Percentiles rank a stretch among this genome's conserved stretches.
phyloP scores from a whole-genome alignment of 2,888 invertebrate genomes.

The Erannis defoliaria region DNA sequence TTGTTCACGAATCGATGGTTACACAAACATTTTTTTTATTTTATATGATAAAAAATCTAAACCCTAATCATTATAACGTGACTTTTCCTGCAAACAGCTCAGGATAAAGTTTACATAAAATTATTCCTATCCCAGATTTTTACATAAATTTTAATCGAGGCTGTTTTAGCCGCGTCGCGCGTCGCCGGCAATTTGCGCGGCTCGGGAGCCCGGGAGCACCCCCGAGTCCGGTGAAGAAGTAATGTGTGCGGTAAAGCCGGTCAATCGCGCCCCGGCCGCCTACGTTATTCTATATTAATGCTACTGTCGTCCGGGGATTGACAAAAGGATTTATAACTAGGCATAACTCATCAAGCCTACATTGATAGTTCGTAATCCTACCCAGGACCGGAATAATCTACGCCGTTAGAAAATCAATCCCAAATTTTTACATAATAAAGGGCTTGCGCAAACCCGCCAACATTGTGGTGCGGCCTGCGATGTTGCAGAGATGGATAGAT shows the following conservation, averaged over 20 bases:
- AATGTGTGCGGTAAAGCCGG: slow-evolving; percentile 24
- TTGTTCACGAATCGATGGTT: neutral
- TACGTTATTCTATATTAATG: slow-evolving; percentile 62
- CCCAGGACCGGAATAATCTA: slow-evolving; percentile 17
- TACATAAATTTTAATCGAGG: slow-evolving; percentile 57
- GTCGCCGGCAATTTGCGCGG: slow-evolving; percentile 43
- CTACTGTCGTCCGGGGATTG: slow-evolving; percentile 53
- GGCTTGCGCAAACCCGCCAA: too few species aligned
- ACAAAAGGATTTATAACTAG: slow-evolving; percentile 41
- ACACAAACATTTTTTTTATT: neutral
- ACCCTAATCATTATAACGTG: too few species aligned
- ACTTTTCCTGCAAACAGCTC: too few species aligned
- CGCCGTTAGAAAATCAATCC: too few species aligned
- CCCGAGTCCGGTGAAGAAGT: too few species aligned
- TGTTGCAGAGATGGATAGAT: too few species aligned
- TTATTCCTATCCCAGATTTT: slow-evolving; percentile 55
- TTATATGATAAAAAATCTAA: too few species aligned
- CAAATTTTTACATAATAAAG: too few species aligned
- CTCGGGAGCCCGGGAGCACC: slow-evolving; percentile 31
- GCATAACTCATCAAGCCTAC: slow-evolving; percentile 34
- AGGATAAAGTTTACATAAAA: slow-evolving; percentile 13
- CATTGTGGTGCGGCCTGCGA: too few species aligned
- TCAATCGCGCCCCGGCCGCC: neutral
- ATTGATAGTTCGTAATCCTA: slow-evolving; percentile 1
- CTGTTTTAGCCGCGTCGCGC: slow-evolving; percentile 49